Conservation (phyloP, 2,797 vertebrate genomes). For the Typhlichthys eigenmanni region DNA sequence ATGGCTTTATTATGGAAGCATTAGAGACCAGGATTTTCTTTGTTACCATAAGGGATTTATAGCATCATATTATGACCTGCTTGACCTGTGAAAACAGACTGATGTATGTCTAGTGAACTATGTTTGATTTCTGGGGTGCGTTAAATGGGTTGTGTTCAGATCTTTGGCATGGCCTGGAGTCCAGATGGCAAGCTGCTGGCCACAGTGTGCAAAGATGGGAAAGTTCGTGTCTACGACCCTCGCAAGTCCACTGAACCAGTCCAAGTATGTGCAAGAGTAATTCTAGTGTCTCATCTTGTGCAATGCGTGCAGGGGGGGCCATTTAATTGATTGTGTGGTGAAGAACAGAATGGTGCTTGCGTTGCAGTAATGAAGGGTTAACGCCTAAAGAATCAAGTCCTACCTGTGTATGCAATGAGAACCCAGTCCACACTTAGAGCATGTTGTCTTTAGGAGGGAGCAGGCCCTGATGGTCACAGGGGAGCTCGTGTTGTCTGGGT, state of each 20-base stretch:
- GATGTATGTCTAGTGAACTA: no score
- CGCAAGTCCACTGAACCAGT: slow-evolving; percentile 77
- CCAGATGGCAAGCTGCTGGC: slow-evolving; percentile 87
- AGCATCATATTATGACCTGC: no score
- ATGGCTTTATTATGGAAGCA: no score
- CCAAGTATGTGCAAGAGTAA: slow-evolving; percentile 74
- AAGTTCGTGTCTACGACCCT: slow-evolving; percentile 87
- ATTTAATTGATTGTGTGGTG: no score
- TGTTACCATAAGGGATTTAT: no score
- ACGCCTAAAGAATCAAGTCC: background rate
- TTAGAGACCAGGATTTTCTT: no score
- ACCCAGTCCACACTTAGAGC: no score
- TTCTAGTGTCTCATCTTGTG: background rate
- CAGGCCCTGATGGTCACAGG: slow-evolving; percentile 87
- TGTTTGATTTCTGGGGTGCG: background rate
- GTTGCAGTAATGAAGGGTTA: background rate
- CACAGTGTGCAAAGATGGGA: slow-evolving; percentile 89
- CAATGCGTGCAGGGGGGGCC: background rate
- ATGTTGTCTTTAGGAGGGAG: slow-evolving; percentile 80
- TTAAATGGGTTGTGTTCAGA: slow-evolving; percentile 66
- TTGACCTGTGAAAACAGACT: no score
- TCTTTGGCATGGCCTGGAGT: slow-evolving; percentile 93
- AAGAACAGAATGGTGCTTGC: no score
- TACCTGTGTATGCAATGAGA: background rate
- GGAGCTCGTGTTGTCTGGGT: slow-evolving; percentile 94